Base-by-base conservation (phyloP, 2,888 invertebrate genomes). In the Brenthis hecate region DNA sequence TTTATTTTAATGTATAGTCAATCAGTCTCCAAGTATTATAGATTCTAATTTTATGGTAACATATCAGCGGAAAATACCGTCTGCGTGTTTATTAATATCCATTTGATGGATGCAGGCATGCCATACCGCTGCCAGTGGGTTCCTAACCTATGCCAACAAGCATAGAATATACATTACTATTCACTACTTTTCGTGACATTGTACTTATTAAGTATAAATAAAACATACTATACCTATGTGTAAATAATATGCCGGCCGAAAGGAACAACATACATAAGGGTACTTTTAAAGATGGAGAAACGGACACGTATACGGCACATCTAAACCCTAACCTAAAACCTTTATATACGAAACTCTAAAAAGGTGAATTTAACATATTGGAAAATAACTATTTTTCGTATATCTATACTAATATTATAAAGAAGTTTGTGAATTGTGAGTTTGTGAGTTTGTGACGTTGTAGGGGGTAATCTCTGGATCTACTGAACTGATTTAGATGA, bases 61-160 rank as follows among this genome's bases (percentile, higher is more conserved):
- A 65, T 43, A 65, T 68, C 48, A 68, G 61, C 61, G 55, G 63
- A 71, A 68, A 62, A 68, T 58, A 51, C 62, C 57, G 57, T 68
- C 53, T 36, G 48, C 32, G 70, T 67, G 64, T 72, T 69, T 76
- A 76, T 73, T 76, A 74, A 75, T 74, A 70, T 65, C 53, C 55
- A 28, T 63, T 67, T 71, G 66, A 76, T 70, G 72, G 66, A 72
- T 66, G 72, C 68, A 61, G 72, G 74, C 73, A 76, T 74, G 73
- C 73, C 69, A 16, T 47, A 51, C 65, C 28, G 68, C 28, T 78
- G 77, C 77, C 78, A 78, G 76, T 71, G 65, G 70, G 73, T 73
- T 69, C 73, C 65, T 73, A 74, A 72, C 75, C 77, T 76, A 75
- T 77, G 77, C 77, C 78, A 78, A 78, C 74, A 73, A 36, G n/a